phyloP scores from a whole-genome alignment of 2,797 vertebrate species.

The Muraenolepis orangiensis region DNA sequence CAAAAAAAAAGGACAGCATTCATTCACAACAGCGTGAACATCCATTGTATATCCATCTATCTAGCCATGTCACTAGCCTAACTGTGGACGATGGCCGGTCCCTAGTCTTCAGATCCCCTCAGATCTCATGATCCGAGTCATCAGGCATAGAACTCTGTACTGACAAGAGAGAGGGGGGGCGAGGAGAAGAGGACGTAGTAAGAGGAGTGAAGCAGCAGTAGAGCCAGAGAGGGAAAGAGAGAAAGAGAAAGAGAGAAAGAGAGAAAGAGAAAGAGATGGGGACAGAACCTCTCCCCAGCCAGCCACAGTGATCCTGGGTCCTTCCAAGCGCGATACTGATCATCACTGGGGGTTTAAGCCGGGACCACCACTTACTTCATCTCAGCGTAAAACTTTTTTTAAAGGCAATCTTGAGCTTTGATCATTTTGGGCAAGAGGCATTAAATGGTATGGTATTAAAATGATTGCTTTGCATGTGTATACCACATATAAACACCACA shows the following conservation, averaged over 20 bases:
- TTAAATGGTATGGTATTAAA: neutral
- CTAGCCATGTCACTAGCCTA: neutral
- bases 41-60: neutral
- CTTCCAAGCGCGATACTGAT: slow-evolving; percentile 81
- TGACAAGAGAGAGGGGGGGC: slow-evolving; percentile 30
- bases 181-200: neutral
- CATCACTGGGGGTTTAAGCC: slow-evolving; percentile 71
- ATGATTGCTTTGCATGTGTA: neutral
- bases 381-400: neutral
- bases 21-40: neutral
- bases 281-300: slow-evolving; percentile 46
- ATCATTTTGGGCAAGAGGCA: neutral
- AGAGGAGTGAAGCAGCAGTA: neutral
- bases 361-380: neutral
- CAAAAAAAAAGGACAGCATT: neutral
- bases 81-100: neutral
- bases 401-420: neutral
- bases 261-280: slow-evolving; percentile 4
- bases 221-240: neutral
- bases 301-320: slow-evolving; percentile 68
- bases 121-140: slow-evolving; percentile 95
- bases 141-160: slow-evolving; percentile 76
- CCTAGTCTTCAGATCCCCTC: slow-evolving; percentile 65
- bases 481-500: neutral
- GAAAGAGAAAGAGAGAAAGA: too few species aligned